Conservation (phyloP, 1,140 invertebrate genomes). For the Platyscapa corneri region DNA sequence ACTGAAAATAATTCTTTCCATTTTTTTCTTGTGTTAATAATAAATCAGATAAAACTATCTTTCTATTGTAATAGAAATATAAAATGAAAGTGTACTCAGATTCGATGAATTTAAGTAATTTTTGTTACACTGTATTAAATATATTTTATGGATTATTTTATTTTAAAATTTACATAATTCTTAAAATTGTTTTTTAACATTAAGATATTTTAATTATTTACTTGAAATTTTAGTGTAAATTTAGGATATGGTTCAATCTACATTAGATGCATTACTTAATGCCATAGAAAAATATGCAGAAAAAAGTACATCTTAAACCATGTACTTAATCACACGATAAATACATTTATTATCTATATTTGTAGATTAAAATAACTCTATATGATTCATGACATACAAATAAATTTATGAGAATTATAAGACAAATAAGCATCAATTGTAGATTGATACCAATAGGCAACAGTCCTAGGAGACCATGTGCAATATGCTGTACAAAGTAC, state of each 20-base stretch:
- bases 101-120: neutral
- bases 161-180: neutral
- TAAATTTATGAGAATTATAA: neutral
- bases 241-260: neutral
- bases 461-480: slow-evolving; percentile 66
- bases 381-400: neutral
- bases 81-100: neutral
- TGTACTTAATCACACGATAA: neutral
- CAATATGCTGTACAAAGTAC: slow-evolving; percentile 74
- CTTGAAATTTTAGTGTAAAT: neutral
- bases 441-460: slow-evolving; percentile 41
- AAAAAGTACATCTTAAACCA: neutral
- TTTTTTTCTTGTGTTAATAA: neutral
- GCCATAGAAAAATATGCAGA: neutral
- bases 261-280: neutral
- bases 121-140: neutral
- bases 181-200: neutral
- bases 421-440: slow-evolving; percentile 6
- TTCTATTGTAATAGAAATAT: neutral
- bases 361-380: neutral
- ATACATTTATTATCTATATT: neutral
- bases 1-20: no score
- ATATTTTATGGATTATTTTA: neutral
- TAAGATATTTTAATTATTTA: neutral
- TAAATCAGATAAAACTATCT: neutral